Evolutionary conservation across 2,113 vertebrate genomes (phyloP), one percentile per base, ranked within the genome.

Genomic region (Verasper variegatus): DNA sequence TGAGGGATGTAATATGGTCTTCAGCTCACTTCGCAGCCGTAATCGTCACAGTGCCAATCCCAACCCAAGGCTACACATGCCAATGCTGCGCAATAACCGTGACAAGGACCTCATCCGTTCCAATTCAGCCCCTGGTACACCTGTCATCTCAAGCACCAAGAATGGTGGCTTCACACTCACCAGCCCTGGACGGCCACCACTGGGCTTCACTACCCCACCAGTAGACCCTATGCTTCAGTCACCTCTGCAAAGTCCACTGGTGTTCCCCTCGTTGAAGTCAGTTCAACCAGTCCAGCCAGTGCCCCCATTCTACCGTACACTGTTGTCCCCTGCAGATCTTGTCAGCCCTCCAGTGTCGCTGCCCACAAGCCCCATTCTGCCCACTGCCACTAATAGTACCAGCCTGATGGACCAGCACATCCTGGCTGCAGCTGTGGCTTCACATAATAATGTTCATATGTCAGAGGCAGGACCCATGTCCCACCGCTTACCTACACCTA

Each of bases 1-100:
- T 51, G 98, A 99, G 86, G 98, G 97, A 18, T 99, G 98, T 91
- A 99, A 99, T 81, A 99, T 99, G 98, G 98, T 99, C 84, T 99
- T 99, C 87, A 99, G 98, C 83, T 99, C 98, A 52, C 94, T 99
- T 71, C 95, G 98, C 89, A 99, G 98, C 86, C 97, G 98, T 35
- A 99, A 99, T 86, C 96, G 98, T 64, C 98, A 99, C 88, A 99
- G 98, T 79, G 98, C 98, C 89, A 99, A 99, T 90, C 98, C 98
- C 0, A 99, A 99, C 80, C 98, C 98, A 8, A 95, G 98, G 17
- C 95, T 99, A 76, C 98, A 99, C 85, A 99, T 99, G 98, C 98
- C 98, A 52, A 99, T 99, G 98, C 91, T 99, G 83, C 96, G 98
- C 83, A 99, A 99, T 89, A 99, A 99, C 91, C 95, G 98, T 0